Base-by-base conservation (phyloP, 37 sponge, comb jelly and placozoan genomes). In the Aplysina aerophoba region DNA sequence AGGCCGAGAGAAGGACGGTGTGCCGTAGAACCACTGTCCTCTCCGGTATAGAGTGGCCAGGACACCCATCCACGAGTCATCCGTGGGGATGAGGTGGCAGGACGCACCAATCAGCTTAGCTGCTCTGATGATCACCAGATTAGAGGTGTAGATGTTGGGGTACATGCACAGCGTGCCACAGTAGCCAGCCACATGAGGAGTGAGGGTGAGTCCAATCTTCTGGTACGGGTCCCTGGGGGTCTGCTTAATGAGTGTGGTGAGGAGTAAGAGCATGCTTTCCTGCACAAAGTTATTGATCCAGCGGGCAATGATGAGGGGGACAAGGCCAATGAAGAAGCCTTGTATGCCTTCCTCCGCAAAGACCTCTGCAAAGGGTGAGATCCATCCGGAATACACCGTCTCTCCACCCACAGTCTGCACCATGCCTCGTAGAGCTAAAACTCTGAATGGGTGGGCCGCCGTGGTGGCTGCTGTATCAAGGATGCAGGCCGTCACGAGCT, bases 361-460 rank as follows among this genome's bases (percentile, higher is more conserved):
- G 78, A 84, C 65, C 50, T 73, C 84, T n/a, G 20, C 1, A 37
- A 53, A 55, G n/a, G 84, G 58, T 15, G 73, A 74, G 33, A 69
- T 39, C 21, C 27, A 64, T 28, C 72, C 69, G 37, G 30, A 30
- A 53, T 84, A 84, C 24, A 73, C 37, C n/a, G 84, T 84, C 72
- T 84, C 84, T 28, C 69, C 66, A 3, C 84, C 84, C 13, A 84
- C 73, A 21, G 78, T 22, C 38, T 84, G 84, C 17, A 15, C 56
- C 35, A 84, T 63, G 44, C 39, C 72, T 31, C 84, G 36, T 0
- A 84, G 72, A 37, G 66, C 69, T 14, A 84, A 22, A 15, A 84
- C 73, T 30, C 65, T 50, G 55, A 84, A 37, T n/a, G 84, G 84
- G 35, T 84, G 84, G 15, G 54, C n/a, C 5, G 41, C n/a, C 1